Base-by-base conservation (phyloP, 2,888 invertebrate genomes). In the Drosophila borborema region DNA sequence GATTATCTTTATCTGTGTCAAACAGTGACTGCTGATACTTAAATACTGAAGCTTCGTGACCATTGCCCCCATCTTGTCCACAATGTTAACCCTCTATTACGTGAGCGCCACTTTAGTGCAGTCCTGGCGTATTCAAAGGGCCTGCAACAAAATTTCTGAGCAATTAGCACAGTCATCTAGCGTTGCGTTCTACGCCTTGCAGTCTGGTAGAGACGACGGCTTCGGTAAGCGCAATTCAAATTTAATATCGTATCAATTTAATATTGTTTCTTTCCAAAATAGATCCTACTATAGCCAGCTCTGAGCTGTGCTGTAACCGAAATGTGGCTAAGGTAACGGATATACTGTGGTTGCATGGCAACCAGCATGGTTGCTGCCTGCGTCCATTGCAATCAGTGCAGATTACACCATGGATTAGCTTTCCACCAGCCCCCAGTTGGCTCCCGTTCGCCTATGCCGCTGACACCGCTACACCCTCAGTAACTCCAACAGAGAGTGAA, bases 81-180 rank as follows among this genome's bases (percentile, higher is more conserved):
- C 64, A 56, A 92, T 97, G 92, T 94, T 97, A 87, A 97, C 97
- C 45, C 93, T 97, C 61, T 96, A 96, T 93, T 97, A 97, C 92
- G 96, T 96, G 94, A 96, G 97, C 90, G 96, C 97, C 90, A 97
- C 97, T 74, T 95, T 96, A 92, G 93, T 97, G 82, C 97, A 97
- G 93, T 96, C 96, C 91, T 96, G 96, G 96, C 94, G 96, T 64
- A 94, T 97, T 75, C 95, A 95, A 60, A 95, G 95, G 34, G 94
- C 97, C 74, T 95, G 95, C 89, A 94, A 95, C 86, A 96, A 96
- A 85, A 94, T 97, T 56, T 94, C 95, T 43, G 95, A 95, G 84
- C 95, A 95, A 80, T 90, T 95, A 56, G 94, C 93, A 61, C 94
- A 94, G 60, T 94, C 95, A 66, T 94, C 95, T 9, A 95, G 95